phyloP scores from a whole-genome alignment of 2,797 vertebrate genomes.

The Cyprinodon diabolis region DNA sequence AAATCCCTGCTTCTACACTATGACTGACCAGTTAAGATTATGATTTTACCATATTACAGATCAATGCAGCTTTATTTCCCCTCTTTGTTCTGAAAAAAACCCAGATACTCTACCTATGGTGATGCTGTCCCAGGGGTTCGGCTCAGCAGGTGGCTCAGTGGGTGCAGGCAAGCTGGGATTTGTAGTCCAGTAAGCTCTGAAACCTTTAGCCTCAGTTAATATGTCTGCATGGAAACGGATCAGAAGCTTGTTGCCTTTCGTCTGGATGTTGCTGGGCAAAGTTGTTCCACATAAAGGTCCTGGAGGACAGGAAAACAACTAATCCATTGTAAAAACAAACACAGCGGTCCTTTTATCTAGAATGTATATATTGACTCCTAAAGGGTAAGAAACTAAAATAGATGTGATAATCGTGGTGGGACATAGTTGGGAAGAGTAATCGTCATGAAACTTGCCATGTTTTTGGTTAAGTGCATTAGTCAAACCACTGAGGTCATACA shows the following conservation, averaged over 20 bases:
- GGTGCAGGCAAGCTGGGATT: conserved; percentile 67
- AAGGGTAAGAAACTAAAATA: neutral
- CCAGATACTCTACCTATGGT: conserved; percentile 66
- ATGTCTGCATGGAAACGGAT: conserved; percentile 78
- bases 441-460: conserved; percentile 56
- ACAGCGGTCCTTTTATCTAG: neutral
- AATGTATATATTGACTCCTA: neutral
- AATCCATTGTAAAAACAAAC: neutral
- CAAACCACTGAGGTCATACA: conserved; percentile 63
- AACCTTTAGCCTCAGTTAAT: conserved; percentile 79
- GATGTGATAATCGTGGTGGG: neutral
- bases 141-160: conserved; percentile 72
- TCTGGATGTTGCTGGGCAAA: conserved; percentile 64
- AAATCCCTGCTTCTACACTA: too few species aligned
- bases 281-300: conserved; percentile 81
- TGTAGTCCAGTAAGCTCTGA: conserved; percentile 82
- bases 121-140: conserved; percentile 82
- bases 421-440: neutral
- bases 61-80: neutral
- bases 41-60: too few species aligned
- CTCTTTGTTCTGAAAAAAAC: neutral
- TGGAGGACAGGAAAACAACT: conserved; percentile 36
- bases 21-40: too few species aligned
- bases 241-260: conserved; percentile 72
- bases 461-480: conserved; percentile 41